Evolutionary conservation across 2,888 invertebrate species (phyloP), one percentile per base, ranked within the genome.

Genomic region (Meta bourneti): DNA sequence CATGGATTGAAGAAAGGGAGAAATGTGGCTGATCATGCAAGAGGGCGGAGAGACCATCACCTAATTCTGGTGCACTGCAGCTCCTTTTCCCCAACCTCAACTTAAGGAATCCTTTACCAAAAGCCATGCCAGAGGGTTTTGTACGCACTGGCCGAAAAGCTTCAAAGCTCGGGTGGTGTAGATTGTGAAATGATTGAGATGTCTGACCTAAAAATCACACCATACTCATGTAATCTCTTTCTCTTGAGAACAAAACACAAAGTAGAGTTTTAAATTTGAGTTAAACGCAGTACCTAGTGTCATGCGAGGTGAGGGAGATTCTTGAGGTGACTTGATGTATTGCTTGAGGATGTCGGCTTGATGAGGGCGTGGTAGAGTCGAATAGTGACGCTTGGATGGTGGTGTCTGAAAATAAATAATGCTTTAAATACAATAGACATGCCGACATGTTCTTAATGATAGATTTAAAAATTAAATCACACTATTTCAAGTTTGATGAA

Each of bases 41-140:
- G 74, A 75, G 69, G 9, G n/a, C n/a, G 78, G 54, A 78, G 72
- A 84, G 48, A 48, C 51, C 94, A 93, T 95, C 95, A 98, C 98
- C 98, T 98, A 98, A 96, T 96, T 98, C 98, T 94, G 98, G 98
- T 95, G 98, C 98, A 94, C 98, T 98, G 94, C 97, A 97, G 95
- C 98, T 97, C 95, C 96, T 96, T 95, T 96, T 96, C 94, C 96
- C 96, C 95, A 96, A 94, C 94, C 94, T 95, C 93, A 95, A 94
- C 93, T 93, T 94, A 94, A 95, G 94, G 94, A 95, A 94, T 93
- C 95, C 95, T 95, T 96, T 97, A 97, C 98, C 97, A 96, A 97
- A 97, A 94, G 96, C 97, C 94, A 97, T 97, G 94, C 96, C 96
- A 48, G 93, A 93, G 19, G 93, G 91, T 88, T 91, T 93, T 51